Percentiles rank a stretch among this genome's conserved stretches.
phyloP scores from a whole-genome alignment of 53 echinoderm and acorn worm genomes.

The Echinarachnius parma region DNA sequence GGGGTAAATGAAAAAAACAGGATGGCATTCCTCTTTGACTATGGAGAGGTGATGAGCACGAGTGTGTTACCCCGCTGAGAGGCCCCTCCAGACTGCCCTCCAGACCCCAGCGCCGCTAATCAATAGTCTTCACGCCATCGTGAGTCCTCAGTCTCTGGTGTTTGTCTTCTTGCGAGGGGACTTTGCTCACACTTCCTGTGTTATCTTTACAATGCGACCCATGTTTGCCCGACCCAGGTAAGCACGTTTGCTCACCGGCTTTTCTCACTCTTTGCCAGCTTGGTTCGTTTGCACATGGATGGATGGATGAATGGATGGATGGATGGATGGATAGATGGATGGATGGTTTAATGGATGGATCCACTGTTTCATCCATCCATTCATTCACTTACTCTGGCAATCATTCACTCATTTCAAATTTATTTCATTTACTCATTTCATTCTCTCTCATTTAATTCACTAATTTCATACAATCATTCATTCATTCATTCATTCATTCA shows the following conservation, averaged over 20 bases:
- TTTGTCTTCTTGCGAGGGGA: conserved; percentile 13
- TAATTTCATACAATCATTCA: not conserved
- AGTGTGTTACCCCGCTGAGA: conserved; percentile 15
- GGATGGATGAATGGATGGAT: no score
- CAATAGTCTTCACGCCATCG: conserved; percentile 16
- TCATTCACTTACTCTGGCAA: not conserved
- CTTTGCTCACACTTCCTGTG: conserved; percentile 36
- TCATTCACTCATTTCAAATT: not conserved
- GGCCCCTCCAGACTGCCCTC: conserved; percentile 28
- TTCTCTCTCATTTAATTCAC: not conserved
- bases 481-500: not conserved
- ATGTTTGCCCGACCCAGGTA: conserved; percentile 32
- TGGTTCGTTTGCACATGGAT: no score
- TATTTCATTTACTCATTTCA: not conserved
- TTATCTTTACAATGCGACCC: not conserved
- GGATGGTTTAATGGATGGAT: no score
- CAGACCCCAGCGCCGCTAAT: not conserved
- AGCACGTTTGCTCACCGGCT: conserved; percentile 39
- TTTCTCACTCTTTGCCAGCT: conserved; percentile 34
- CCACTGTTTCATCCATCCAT: no score
- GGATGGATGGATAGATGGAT: no score
- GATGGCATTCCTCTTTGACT: no score
- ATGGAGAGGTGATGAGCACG: no score
- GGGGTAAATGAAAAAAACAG: no score
- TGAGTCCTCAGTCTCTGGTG: not conserved